A percentile compares a stretch with the other conserved stretches of the same genome.
Evolutionary conservation across 2,113 vertebrate species (phyloP).

Genomic region (Coptodon rendalli): DNA sequence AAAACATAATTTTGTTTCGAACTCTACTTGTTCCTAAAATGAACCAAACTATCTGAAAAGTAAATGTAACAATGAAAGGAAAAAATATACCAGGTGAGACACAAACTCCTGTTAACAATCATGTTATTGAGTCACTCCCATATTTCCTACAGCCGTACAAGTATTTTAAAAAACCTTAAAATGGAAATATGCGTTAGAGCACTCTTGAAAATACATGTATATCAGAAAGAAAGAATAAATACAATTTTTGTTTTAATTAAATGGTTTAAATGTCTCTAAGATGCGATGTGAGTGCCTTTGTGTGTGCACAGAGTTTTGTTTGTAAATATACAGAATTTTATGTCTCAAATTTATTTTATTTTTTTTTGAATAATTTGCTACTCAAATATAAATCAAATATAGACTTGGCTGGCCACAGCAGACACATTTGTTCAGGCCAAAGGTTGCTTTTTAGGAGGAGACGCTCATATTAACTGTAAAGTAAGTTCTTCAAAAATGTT

Average conservation of each 20-base stretch:
- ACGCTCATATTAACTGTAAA: neutral
- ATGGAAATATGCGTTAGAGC: neutral
- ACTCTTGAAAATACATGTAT: too few relatives aligned
- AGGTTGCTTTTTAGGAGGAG: neutral
- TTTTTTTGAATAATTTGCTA: neutral
- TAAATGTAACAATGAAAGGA: neutral
- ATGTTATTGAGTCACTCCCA: neutral
- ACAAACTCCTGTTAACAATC: neutral
- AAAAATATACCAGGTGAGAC: neutral
- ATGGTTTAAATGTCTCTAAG: neutral
- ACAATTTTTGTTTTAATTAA: neutral
- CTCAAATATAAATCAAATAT: neutral
- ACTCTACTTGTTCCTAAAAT: neutral
- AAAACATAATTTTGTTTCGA: neutral
- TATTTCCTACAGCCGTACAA: fast-evolving
- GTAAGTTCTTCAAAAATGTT: neutral
- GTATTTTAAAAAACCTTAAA: fast-evolving
- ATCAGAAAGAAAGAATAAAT: neutral
- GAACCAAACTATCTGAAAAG: neutral
- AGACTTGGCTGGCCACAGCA: neutral
- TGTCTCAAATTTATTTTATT: neutral
- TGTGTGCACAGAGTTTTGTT: neutral
- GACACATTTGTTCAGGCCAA: neutral
- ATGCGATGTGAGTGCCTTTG: neutral
- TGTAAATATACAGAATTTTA: neutral